Evolutionary conservation across 2,113 vertebrate species (phyloP).

Genomic region (Rhombomys opimus): DNA sequence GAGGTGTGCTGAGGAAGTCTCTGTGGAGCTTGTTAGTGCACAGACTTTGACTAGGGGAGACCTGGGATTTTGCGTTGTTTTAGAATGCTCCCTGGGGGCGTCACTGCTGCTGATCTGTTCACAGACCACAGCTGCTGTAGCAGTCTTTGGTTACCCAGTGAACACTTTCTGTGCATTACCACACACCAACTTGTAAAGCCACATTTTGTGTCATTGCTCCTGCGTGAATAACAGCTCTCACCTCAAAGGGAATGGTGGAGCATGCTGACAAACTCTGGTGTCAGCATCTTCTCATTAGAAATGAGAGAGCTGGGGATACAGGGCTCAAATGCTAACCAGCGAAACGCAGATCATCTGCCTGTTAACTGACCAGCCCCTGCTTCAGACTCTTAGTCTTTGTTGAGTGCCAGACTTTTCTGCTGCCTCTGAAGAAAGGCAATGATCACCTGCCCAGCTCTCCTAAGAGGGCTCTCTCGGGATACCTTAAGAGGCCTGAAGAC

Average conservation of each 20-base stretch:
- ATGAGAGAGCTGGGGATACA: neutral
- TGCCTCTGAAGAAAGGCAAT: no score
- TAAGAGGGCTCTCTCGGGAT: neutral
- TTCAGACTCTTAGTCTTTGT: neutral
- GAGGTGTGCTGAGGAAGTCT: neutral
- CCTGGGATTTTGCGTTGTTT: neutral
- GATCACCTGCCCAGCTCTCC: neutral
- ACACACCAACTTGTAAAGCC: neutral
- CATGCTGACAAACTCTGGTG: neutral
- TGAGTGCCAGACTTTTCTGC: accelerated
- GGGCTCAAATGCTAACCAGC: neutral
- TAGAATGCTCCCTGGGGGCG: neutral
- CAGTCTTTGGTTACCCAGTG: neutral
- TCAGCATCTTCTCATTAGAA: neutral
- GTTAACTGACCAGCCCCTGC: neutral
- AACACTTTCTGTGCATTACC: neutral
- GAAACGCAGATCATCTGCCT: neutral
- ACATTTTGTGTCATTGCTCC: neutral
- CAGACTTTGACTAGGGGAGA: neutral
- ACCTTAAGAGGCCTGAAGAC: neutral
- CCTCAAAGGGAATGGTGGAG: no score
- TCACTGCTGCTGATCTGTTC: neutral
- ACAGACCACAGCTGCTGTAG: neutral
- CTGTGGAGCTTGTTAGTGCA: neutral
- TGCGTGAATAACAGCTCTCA: no score